Percentiles rank a stretch among this genome's conserved stretches.
phyloP scores from a whole-genome alignment of 2,888 invertebrate species.

The Antitype chi region DNA sequence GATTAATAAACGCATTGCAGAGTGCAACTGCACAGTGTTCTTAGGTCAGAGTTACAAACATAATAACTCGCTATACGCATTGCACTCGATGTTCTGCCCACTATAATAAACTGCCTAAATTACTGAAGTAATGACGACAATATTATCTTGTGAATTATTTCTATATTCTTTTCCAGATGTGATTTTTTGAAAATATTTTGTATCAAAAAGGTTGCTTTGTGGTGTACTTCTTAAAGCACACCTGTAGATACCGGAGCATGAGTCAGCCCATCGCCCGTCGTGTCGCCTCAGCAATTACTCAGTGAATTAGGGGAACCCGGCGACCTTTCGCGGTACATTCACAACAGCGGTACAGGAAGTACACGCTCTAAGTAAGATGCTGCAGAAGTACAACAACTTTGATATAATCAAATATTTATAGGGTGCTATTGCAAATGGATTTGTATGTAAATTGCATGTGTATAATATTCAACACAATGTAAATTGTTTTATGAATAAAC shows the following conservation, averaged over 20 bases:
- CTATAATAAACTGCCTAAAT: no score
- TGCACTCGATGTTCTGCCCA: no score
- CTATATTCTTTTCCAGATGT: not conserved
- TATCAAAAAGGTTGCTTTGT: not conserved
- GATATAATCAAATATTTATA: not conserved
- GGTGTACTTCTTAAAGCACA: conserved; percentile 44
- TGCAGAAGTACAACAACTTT: conserved; percentile 30
- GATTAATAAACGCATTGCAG: no score
- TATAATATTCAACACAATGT: no score
- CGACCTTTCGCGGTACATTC: conserved; percentile 70
- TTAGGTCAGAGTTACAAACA: no score
- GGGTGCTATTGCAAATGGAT: no score
- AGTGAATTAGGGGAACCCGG: conserved; percentile 79
- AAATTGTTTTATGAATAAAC: no score
- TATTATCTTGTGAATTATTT: not conserved
- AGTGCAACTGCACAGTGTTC: no score
- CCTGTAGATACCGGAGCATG: conserved; percentile 60
- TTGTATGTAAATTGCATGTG: no score
- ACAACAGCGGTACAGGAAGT: conserved; percentile 24
- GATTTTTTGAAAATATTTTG: not conserved
- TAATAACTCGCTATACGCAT: no score
- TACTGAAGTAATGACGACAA: no score
- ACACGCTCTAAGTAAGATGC: not conserved
- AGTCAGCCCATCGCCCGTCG: conserved; percentile 33
- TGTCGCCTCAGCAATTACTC: conserved; percentile 79